Base-by-base conservation (phyloP, 1,140 invertebrate species). In the Spodoptera litura region DNA sequence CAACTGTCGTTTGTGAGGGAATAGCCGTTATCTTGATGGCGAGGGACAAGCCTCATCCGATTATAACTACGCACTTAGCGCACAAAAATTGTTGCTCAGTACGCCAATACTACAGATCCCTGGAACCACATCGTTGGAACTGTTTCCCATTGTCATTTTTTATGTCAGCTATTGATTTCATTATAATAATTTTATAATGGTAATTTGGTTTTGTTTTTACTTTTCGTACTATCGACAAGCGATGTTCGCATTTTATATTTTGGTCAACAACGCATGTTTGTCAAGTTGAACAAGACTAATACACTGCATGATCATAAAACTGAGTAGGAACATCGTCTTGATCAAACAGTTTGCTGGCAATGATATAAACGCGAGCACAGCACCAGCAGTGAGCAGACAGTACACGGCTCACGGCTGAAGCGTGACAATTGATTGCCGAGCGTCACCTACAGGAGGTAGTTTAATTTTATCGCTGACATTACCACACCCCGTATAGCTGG, bases 11-110 rank as follows among this genome's bases (percentile, higher is more conserved):
- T 75, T 31, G 25, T 27, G 44, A 64, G 73, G 9, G 49, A 53
- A 64, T 75, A 35, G 73, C 59, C 73, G 49, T 64, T 75, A 75
- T 75, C 73, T 75, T 5, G 27, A 64, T 35, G 27, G 49, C 38
- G 25, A 75, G 73, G 73, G 59, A 75, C 59, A 75, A 62, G 73
- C 49, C 49, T 38, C 73, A 64, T 75, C 49, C 59, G 13, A 64
- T 75, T 64, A 75, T 75, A 75, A 75, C 62, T 62, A 59, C 58
- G 12, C 13, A 75, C 59, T 53, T 64, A 38, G 6, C 56, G 25
- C 1, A 59, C 27, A 64, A 75, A 75, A 75, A 55, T 52, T 62
- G 58, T 62, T 64, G 11, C 52, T 51, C 38, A 35, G 27, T 25
- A 35, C 13, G 64, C 62, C 64, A 64, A 38, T 75, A 49, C 49